These are phyloP conservation scores for Garrulus glandarius DNA, from an alignment of 2,797 vertebrate species.

Conservation along the genomic window DNA sequence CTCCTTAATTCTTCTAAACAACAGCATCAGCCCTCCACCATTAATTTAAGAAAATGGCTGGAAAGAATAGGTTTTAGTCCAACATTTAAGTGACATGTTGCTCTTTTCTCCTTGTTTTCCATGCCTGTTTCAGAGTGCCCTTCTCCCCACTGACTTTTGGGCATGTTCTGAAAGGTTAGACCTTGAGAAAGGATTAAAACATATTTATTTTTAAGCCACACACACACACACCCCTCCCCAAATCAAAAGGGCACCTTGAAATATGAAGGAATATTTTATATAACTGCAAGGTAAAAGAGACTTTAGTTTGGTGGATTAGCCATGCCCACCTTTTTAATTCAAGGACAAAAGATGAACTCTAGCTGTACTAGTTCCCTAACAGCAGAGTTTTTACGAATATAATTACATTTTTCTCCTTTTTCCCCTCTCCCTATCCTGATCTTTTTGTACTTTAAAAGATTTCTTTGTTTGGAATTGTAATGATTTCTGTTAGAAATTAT, in stretches of 20 bases:
- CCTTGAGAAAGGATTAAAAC: not conserved
- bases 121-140: not conserved
- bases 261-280: not conserved
- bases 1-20: slow-evolving; percentile 2
- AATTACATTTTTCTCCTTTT: slow-evolving; percentile 29
- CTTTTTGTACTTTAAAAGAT: slow-evolving; percentile 5
- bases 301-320: not conserved
- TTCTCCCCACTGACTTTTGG: not conserved
- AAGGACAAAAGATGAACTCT: slow-evolving; percentile 38
- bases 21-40: not conserved
- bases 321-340: slow-evolving; percentile 8
- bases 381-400: not conserved
- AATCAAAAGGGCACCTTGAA: slow-evolving; percentile 16
- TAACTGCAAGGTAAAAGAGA: slow-evolving; percentile 16
- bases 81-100: not conserved
- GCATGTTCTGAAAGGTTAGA: not conserved
- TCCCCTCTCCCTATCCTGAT: not conserved
- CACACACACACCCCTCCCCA: not conserved
- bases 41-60: not conserved
- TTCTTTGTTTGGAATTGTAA: slow-evolving; percentile 54
- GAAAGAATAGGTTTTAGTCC: not conserved
- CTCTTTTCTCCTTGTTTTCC: not conserved
- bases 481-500: slow-evolving; percentile 32
- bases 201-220: not conserved
- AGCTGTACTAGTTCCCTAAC: not conserved